Conservation (phyloP, 2,888 invertebrate species). For the Mesorhabditis sp. region DNA sequence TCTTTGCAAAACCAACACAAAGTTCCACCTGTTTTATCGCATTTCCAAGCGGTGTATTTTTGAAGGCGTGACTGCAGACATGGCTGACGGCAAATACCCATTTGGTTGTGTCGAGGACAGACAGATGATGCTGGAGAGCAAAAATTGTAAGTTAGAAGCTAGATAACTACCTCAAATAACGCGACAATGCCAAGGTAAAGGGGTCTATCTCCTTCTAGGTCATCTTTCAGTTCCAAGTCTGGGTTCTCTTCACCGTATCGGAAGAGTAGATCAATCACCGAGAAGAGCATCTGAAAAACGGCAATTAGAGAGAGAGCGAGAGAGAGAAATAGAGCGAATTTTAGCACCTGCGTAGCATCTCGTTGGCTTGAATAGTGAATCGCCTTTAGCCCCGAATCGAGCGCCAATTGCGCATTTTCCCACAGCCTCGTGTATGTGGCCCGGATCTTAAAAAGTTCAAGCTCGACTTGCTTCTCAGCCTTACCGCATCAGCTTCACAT, state of each 20-base stretch:
- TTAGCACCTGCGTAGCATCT: neutral
- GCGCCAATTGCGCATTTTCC: neutral
- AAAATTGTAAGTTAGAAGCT: neutral
- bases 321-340: neutral
- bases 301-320: neutral
- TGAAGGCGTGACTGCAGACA: conserved; percentile 6
- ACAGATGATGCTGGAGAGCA: neutral
- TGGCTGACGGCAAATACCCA: neutral
- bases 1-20: neutral
- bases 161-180: neutral
- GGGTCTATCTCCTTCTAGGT: neutral
- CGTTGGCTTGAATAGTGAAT: neutral
- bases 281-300: conserved; percentile 29
- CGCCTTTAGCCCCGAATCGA: neutral
- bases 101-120: neutral
- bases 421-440: neutral
- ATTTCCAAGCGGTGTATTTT: neutral
- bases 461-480: neutral
- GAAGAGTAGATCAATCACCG: conserved; percentile 36
- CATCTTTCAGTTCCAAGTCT: neutral
- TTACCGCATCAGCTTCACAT: neutral
- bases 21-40: neutral
- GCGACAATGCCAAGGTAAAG: neutral
- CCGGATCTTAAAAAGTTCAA: neutral
- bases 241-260: conserved; percentile 21